A percentile compares a stretch with the other conserved stretches of the same genome.
These are phyloP conservation scores for Cryptoblepharus egeriae DNA, from an alignment of 2,797 vertebrate species.

Conservation along the genomic window DNA sequence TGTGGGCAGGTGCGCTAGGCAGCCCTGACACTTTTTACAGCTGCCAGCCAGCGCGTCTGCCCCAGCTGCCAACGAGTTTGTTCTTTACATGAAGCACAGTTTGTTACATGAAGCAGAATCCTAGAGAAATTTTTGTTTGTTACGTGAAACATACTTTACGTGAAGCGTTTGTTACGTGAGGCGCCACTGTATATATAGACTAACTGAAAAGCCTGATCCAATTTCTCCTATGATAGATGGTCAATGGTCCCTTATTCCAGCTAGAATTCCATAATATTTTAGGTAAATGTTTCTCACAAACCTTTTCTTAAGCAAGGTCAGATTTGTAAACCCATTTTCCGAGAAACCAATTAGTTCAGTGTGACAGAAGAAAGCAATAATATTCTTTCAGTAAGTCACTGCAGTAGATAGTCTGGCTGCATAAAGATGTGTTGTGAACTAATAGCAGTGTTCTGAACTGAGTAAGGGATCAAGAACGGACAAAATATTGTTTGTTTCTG, in stretches of 20 bases:
- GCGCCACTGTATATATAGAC: too few relatives aligned
- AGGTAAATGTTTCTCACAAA: constrained; percentile 11
- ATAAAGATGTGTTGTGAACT: background rate
- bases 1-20: too few relatives aligned
- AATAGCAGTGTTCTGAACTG: constrained; percentile 14
- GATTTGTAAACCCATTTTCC: constrained; percentile 17
- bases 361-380: background rate
- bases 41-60: too few relatives aligned
- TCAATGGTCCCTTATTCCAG: background rate
- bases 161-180: too few relatives aligned
- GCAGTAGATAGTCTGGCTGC: background rate
- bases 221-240: background rate
- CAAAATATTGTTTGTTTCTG: background rate
- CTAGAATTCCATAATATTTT: background rate
- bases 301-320: background rate
- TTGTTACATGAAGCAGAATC: too few relatives aligned
- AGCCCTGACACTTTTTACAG: too few relatives aligned
- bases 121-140: too few relatives aligned
- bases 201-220: background rate
- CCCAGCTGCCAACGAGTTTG: too few relatives aligned
- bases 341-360: background rate
- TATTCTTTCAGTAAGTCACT: constrained; percentile 3
- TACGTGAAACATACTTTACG: too few relatives aligned
- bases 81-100: too few relatives aligned
- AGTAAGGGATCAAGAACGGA: constrained; percentile 3